phyloP scores from a whole-genome alignment of 2,113 vertebrate genomes.

The Asarcornis scutulata region DNA sequence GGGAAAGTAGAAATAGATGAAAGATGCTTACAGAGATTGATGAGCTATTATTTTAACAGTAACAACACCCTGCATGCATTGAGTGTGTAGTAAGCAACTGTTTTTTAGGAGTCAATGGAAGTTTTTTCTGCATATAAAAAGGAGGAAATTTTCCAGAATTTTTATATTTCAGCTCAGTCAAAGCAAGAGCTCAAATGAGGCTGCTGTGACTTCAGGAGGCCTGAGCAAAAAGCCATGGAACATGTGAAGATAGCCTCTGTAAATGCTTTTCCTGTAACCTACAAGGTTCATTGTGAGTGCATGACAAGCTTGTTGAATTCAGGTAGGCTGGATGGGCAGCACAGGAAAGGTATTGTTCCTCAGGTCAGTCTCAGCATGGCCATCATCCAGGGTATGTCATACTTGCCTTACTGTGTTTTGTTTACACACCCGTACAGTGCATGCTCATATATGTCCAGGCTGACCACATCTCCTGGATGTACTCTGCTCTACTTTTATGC shows the following conservation, averaged over 20 bases:
- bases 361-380: background rate
- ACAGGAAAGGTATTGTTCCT: background rate
- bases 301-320: accelerated
- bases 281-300: background rate
- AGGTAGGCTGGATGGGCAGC: background rate
- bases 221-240: background rate
- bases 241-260: background rate
- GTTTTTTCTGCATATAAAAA: background rate
- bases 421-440: accelerated
- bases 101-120: background rate
- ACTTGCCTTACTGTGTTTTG: background rate
- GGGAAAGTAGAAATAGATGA: background rate
- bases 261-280: background rate
- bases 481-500: background rate
- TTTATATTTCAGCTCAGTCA: background rate
- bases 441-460: background rate
- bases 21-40: constrained; percentile 21
- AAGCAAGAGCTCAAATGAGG: background rate
- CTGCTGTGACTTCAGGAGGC: background rate
- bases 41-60: background rate
- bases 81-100: background rate
- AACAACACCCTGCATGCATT: background rate
- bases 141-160: background rate
- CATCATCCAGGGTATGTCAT: background rate
- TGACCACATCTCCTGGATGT: accelerated